Evolutionary conservation across 2,113 vertebrate genomes (phyloP), one percentile per base, ranked within the genome.

Genomic region (Thermophis baileyi): DNA sequence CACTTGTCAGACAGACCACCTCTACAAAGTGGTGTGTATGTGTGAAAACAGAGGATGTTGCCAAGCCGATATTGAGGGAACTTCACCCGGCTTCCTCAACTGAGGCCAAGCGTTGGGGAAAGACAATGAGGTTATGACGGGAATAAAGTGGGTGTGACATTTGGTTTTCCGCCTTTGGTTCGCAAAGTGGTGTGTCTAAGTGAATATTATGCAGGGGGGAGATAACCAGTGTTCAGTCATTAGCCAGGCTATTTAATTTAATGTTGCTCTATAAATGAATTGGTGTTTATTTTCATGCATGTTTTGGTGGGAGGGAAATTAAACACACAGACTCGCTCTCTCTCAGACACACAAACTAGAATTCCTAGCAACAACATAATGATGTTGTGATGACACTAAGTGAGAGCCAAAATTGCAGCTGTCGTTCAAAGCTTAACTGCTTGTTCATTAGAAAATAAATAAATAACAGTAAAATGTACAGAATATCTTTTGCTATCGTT

Each of bases 231-330:
- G 97, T 97, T 94, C 96, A 97, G 94, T 96, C 89, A 95, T 96
- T 94, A 95, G 94, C 95, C 92, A 95, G 96, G 92, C 92, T 96
- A 93, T 95, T 97, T 97, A 97, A 97, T 97, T 97, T 96, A 96
- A 96, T 95, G 97, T 97, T 97, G 96, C 93, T 97, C 95, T 94
- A 96, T 94, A 97, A 97, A 97, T 96, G 97, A 93, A 94, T 69
- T 90, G 93, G 50, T 92, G 87, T 94, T 95, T 97, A 97, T 97
- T 97, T 98, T 93, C 96, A 96, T 96, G 95, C 92, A 95, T 96
- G 95, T 96, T 97, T 96, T 97, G 93, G 96, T 96, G 94, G 95
- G 95, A 94, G 93, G 88, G 96, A 95, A 94, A 96, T 95, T 51
- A 40, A 40, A 51, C 35, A 22, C 74, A 81, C 35, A 9, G 18